Conservation (phyloP, 2,888 invertebrate species). For the Aproaerema taeniolella region DNA sequence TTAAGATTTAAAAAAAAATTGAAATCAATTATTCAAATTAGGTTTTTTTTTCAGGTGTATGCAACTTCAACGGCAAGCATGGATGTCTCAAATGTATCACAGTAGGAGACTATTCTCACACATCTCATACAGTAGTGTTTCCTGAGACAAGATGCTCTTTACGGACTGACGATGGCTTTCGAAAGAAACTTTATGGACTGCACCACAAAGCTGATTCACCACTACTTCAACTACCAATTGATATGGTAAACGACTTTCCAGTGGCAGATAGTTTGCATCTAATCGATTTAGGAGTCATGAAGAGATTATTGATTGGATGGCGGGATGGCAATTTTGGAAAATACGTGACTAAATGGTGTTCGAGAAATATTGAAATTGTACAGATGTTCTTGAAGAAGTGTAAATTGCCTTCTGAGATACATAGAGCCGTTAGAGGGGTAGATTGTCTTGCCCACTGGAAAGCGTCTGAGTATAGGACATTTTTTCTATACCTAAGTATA, state of each 20-base stretch:
- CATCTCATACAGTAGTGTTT: slow-evolving; percentile 18
- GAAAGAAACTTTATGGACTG: not conserved
- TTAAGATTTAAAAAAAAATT: too few species aligned
- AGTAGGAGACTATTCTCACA: slow-evolving; percentile 21
- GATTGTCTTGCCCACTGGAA: slow-evolving; percentile 19
- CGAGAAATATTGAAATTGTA: slow-evolving; percentile 9
- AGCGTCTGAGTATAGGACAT: slow-evolving; percentile 20
- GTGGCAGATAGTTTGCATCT: slow-evolving; percentile 21
- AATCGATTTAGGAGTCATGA: slow-evolving; percentile 23
- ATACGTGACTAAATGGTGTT: slow-evolving; percentile 18
- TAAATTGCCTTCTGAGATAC: slow-evolving; percentile 11
- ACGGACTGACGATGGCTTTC: not conserved
- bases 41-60: slow-evolving; percentile 15
- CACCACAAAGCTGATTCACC: slow-evolving; percentile 6
- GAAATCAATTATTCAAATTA: too few species aligned
- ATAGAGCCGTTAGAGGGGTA: slow-evolving; percentile 11
- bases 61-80: slow-evolving; percentile 18
- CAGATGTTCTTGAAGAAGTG: not conserved
- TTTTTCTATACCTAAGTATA: slow-evolving; percentile 21
- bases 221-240: slow-evolving; percentile 2
- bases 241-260: slow-evolving; percentile 14
- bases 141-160: not conserved
- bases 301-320: slow-evolving; percentile 22
- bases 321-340: slow-evolving; percentile 22
- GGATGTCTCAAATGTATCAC: slow-evolving; percentile 21